Evolutionary conservation across 2,888 invertebrate species (phyloP).

Genomic region (Ditula angustiorana): DNA sequence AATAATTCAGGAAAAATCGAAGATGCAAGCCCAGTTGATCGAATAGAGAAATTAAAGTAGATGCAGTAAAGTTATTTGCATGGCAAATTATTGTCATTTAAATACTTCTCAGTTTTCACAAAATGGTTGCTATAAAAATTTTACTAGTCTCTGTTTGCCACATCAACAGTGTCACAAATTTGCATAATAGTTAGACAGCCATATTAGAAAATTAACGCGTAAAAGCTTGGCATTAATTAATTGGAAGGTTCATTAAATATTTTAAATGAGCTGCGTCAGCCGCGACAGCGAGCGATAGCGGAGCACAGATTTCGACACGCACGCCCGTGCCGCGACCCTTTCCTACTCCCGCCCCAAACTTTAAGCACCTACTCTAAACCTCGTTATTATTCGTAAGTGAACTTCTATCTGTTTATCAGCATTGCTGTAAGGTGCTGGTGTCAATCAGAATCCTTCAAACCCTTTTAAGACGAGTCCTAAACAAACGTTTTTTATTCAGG

Average conservation of each 20-base stretch:
- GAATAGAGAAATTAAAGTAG: too few species aligned
- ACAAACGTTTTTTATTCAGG: not conserved
- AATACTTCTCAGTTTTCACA: too few species aligned
- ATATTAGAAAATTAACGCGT: constrained; percentile 1
- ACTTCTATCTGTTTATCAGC: constrained; percentile 5
- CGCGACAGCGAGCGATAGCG: constrained; percentile 1
- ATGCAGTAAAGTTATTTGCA: too few species aligned
- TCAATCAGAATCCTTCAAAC: not conserved
- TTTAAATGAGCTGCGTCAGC: constrained; percentile 29
- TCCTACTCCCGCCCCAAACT: constrained; percentile 9
- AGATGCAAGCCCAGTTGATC: too few species aligned
- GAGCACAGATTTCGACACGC: constrained; percentile 16
- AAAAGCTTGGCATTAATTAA: constrained; percentile 25
- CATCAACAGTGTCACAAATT: constrained; percentile 1
- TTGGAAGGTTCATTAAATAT: constrained; percentile 28
- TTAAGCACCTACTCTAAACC: constrained; percentile 6
- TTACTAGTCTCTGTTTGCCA: not conserved
- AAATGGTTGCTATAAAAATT: too few species aligned
- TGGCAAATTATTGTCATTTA: too few species aligned
- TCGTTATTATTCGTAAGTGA: constrained; percentile 18
- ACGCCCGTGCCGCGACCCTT: constrained; percentile 11
- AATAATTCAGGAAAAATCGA: not conserved
- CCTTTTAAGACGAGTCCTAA: not conserved
- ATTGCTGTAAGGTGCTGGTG: too few species aligned
- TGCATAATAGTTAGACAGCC: not conserved